Conservation (phyloP, 2,113 vertebrate genomes). For the Hiodon alosoides region DNA sequence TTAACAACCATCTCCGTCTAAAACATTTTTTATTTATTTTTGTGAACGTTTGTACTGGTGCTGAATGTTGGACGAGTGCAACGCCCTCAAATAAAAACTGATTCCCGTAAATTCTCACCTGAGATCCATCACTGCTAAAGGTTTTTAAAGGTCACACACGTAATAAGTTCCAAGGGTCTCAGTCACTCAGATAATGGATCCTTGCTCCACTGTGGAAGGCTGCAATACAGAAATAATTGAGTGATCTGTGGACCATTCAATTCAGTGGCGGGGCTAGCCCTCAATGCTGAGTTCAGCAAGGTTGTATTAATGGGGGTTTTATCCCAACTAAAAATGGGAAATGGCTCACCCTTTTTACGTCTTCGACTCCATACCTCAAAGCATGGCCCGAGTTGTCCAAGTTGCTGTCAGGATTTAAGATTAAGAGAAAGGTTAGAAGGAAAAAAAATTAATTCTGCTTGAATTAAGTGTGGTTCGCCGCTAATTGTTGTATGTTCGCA, state of each 20-base stretch:
- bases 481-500: constrained; percentile 30
- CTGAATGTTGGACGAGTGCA: constrained; percentile 38
- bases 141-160: constrained; percentile 76
- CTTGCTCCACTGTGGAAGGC: constrained; percentile 69
- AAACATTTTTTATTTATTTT: constrained; percentile 41
- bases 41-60: constrained; percentile 58
- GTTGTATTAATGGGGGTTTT: constrained; percentile 50
- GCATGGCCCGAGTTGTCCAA: constrained; percentile 32
- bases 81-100: constrained; percentile 65
- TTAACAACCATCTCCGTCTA: no score
- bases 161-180: constrained; percentile 76
- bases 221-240: constrained; percentile 76
- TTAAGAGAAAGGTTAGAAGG: not conserved
- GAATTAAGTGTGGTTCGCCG: constrained; percentile 26
- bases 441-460: not conserved
- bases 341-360: constrained; percentile 48
- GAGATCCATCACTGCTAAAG: constrained; percentile 71
- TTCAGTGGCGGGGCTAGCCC: constrained; percentile 61
- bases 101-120: constrained; percentile 76
- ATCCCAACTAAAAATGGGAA: constrained; percentile 46
- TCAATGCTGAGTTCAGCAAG: constrained; percentile 53
- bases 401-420: constrained; percentile 41
- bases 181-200: constrained; percentile 70
- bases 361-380: constrained; percentile 46
- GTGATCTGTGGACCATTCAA: constrained; percentile 75